Evolutionary conservation across 2,797 vertebrate species (phyloP).

Genomic region (Luscinia megarhynchos): DNA sequence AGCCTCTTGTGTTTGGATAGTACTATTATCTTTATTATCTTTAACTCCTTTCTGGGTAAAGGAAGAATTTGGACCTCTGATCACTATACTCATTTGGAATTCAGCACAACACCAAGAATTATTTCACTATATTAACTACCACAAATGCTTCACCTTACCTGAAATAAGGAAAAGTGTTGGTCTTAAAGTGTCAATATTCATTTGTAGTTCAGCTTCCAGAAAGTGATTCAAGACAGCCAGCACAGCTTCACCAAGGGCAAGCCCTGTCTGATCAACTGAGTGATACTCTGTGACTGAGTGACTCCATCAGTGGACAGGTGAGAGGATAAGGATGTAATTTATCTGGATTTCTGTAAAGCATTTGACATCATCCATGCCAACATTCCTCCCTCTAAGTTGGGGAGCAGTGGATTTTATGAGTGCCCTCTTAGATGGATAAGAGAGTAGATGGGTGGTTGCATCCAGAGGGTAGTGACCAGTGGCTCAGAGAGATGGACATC

Average conservation of each 20-base stretch:
- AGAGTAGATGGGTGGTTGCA: not conserved
- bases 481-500: not conserved
- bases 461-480: not conserved
- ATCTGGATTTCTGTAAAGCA: not conserved
- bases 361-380: not conserved
- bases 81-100: not conserved
- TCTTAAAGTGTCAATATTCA: not conserved
- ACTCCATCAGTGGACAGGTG: not conserved
- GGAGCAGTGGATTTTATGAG: not conserved
- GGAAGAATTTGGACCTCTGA: not conserved
- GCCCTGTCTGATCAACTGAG: not conserved
- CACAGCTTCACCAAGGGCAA: not conserved
- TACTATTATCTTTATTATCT: not conserved
- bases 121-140: not conserved
- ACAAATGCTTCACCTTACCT: not conserved
- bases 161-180: not conserved
- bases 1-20: slow-evolving; percentile 1
- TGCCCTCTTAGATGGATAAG: not conserved
- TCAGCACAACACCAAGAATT: not conserved
- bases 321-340: not conserved
- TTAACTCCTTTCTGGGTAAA: not conserved
- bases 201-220: not conserved
- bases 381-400: not conserved
- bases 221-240: not conserved
- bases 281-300: not conserved